Conservation (phyloP, 2,888 invertebrate genomes). For the Agapetus fuscipes region DNA sequence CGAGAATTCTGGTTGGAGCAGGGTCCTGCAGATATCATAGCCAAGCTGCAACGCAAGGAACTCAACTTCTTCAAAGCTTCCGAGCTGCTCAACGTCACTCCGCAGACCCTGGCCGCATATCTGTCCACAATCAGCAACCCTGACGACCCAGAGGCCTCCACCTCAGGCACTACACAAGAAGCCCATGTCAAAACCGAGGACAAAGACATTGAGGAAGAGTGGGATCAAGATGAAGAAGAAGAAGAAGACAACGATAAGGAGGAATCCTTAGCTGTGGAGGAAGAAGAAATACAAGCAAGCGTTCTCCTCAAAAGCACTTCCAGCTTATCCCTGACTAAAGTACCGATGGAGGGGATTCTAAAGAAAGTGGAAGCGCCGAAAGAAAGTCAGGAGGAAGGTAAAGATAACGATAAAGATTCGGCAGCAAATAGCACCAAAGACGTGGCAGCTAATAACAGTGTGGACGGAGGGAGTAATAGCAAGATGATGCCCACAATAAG, state of each 20-base stretch:
- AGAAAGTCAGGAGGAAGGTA: background rate
- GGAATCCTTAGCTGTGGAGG: background rate
- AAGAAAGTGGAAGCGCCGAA: no score
- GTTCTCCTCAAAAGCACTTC: no score
- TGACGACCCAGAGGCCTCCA: slow-evolving; percentile 11
- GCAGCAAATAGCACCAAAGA: no score
- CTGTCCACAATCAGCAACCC: slow-evolving; percentile 28
- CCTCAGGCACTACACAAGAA: slow-evolving; percentile 1
- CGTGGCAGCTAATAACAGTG: no score
- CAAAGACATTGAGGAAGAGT: slow-evolving; percentile 1
- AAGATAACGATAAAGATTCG: slow-evolving; percentile 1
- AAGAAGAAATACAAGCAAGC: background rate
- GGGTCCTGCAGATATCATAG: slow-evolving; percentile 62
- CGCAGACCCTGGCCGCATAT: slow-evolving; percentile 64
- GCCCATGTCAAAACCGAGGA: slow-evolving; percentile 4
- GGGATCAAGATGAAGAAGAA: background rate
- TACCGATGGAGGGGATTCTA: no score
- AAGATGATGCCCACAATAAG: slow-evolving; percentile 36
- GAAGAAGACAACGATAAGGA: slow-evolving; percentile 3
- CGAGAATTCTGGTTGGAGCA: slow-evolving; percentile 73
- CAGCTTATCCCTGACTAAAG: no score
- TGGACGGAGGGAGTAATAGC: background rate
- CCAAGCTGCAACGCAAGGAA: slow-evolving; percentile 61
- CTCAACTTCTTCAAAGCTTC: slow-evolving; percentile 64
- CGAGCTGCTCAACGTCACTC: slow-evolving; percentile 65